phyloP scores from a whole-genome alignment of 2,797 vertebrate species.

The Pelobates cultripes region DNA sequence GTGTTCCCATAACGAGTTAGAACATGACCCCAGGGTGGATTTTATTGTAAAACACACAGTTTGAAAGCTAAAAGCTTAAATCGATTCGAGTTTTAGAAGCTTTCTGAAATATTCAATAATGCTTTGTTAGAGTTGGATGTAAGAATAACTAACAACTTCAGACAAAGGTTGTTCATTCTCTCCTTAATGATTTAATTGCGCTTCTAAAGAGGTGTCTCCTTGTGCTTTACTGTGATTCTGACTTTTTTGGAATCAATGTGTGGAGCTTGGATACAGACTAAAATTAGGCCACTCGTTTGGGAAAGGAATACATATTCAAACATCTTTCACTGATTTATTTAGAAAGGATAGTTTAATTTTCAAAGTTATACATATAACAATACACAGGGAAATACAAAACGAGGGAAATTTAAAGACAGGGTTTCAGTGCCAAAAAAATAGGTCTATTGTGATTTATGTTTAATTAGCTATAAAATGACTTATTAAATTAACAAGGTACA shows the following conservation, averaged over 20 bases:
- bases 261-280: neutral
- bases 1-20: neutral
- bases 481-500: no score
- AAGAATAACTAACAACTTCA: neutral
- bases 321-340: no score
- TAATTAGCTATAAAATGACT: no score
- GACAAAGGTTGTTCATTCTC: neutral
- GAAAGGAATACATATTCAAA: no score
- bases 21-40: slow-evolving; percentile 26
- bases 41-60: slow-evolving; percentile 22
- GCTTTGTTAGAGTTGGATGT: neutral
- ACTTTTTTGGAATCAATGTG: slow-evolving; percentile 9
- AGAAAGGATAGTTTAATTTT: no score
- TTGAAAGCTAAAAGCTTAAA: slow-evolving; percentile 26
- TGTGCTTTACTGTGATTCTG: neutral
- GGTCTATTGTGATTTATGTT: no score
- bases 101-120: neutral
- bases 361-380: no score
- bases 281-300: no score
- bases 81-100: neutral
- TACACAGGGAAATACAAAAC: no score
- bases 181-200: neutral
- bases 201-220: neutral
- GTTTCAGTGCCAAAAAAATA: no score
- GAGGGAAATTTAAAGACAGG: no score